Conservation (phyloP, 2,113 vertebrate species). For the Raja brachyura region DNA sequence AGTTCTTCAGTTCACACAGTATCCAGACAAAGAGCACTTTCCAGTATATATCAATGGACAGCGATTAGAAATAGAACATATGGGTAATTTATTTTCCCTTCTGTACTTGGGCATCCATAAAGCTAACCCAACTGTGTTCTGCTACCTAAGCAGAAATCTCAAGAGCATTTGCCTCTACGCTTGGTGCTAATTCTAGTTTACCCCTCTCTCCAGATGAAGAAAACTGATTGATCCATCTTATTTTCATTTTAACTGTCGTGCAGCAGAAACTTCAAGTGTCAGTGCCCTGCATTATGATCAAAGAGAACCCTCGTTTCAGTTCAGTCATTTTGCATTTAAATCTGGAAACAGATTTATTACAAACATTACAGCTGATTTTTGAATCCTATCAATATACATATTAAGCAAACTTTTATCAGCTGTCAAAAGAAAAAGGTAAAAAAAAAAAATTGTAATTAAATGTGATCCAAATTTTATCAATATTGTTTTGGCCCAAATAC, state of each 20-base stretch:
- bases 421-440: not conserved
- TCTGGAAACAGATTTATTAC: too few relatives aligned
- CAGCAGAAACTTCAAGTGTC: too few relatives aligned
- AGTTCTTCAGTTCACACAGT: not conserved
- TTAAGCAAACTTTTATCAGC: not conserved
- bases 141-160: not conserved
- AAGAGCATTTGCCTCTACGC: not conserved
- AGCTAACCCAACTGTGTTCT: not conserved
- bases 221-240: too few relatives aligned
- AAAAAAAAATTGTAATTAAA: not conserved
- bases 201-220: too few relatives aligned
- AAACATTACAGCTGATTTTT: too few relatives aligned
- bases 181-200: not conserved
- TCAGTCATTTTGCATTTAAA: too few relatives aligned
- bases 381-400: too few relatives aligned
- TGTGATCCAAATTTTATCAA: slow-evolving; percentile 10
- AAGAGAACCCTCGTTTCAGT: too few relatives aligned
- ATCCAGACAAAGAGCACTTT: not conserved
- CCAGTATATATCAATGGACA: not conserved
- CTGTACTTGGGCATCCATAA: not conserved
- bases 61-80: not conserved
- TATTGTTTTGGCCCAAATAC: slow-evolving; percentile 32
- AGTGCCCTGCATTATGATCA: too few relatives aligned
- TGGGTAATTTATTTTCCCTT: not conserved
- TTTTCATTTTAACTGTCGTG: too few relatives aligned